A percentile compares a stretch with the other conserved stretches of the same genome.
Conservation (phyloP, 2,888 invertebrate genomes). For the Agonopterix arenella region DNA sequence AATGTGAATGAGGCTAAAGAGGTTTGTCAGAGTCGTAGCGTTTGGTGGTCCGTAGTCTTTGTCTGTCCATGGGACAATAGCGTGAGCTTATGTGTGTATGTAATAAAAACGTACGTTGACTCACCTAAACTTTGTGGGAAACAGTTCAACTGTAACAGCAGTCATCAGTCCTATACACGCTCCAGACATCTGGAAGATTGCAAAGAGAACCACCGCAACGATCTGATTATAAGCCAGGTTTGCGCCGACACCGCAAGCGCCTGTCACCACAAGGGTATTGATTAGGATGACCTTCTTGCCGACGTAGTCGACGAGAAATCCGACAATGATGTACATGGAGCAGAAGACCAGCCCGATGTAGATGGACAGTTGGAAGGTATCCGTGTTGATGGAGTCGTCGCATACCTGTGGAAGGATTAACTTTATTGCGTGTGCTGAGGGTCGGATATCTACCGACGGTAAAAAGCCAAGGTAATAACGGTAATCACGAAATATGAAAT, state of each 20-base stretch:
- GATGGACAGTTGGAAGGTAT: constrained; percentile 81
- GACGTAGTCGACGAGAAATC: constrained; percentile 73
- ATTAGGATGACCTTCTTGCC: constrained; percentile 71
- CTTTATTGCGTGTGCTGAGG: no score
- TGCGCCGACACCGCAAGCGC: constrained; percentile 56
- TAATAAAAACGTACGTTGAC: not conserved
- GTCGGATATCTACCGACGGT: no score
- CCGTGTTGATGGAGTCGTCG: constrained; percentile 72
- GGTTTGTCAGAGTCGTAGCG: no score
- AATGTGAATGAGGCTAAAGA: no score
- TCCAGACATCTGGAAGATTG: constrained; percentile 72
- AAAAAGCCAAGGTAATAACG: no score
- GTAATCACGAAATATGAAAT: no score
- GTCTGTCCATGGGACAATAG: no score
- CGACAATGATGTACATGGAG: constrained; percentile 79
- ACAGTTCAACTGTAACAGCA: constrained; percentile 76
- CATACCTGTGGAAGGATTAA: constrained; percentile 43
- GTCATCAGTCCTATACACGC: constrained; percentile 76
- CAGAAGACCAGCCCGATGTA: constrained; percentile 81
- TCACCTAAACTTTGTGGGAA: constrained; percentile 74
- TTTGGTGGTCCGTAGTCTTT: no score
- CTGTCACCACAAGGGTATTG: constrained; percentile 57
- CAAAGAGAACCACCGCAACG: constrained; percentile 77
- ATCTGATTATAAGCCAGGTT: constrained; percentile 77
- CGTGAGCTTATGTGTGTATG: no score